Conservation (phyloP, 2,113 vertebrate genomes). For the Trogon surrucura region DNA sequence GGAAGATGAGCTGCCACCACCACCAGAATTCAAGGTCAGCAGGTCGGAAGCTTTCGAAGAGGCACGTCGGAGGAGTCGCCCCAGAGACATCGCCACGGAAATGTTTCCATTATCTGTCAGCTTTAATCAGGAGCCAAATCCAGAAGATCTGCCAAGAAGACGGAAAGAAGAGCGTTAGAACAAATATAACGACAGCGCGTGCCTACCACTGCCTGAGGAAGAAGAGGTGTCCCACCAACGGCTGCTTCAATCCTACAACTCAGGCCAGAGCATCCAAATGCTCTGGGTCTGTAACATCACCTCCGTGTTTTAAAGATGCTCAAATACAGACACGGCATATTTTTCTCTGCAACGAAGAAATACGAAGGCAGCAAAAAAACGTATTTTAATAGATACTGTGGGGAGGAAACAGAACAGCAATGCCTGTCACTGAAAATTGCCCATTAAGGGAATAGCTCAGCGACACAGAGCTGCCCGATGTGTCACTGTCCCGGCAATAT, state of each 20-base stretch:
- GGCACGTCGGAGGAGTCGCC: constrained; percentile 95
- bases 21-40: constrained; percentile 87
- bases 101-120: constrained; percentile 90
- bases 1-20: constrained; percentile 58
- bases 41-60: constrained; percentile 95
- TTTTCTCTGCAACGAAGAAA: background rate
- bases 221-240: background rate
- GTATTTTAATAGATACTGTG: background rate
- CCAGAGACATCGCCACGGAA: constrained; percentile 90
- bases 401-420: background rate
- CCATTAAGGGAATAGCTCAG: background rate
- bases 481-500: background rate
- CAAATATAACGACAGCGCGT: background rate
- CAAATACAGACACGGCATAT: background rate
- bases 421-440: background rate
- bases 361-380: accelerated
- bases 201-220: background rate
- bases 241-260: background rate
- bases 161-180: background rate
- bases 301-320: accelerated
- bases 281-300: background rate
- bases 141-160: constrained; percentile 34
- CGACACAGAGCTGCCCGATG: accelerated
- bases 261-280: background rate
- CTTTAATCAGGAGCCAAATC: constrained; percentile 29